Base-by-base conservation (phyloP, 2,888 invertebrate genomes). In the Ophion ventricosus region DNA sequence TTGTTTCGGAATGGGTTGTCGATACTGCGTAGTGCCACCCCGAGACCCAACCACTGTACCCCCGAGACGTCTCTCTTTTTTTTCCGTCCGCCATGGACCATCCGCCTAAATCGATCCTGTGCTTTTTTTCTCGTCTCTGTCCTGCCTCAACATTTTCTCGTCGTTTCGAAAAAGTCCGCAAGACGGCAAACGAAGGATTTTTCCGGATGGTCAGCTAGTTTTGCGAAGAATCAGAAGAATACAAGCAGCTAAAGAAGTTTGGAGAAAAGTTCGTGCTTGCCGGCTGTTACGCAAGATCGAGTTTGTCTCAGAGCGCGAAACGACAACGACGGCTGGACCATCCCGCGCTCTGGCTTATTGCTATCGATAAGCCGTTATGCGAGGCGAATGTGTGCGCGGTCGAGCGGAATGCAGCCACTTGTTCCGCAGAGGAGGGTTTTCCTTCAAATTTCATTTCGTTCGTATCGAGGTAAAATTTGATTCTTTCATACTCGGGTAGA, bases 311-410 rank as follows among this genome's bases (percentile, higher is more conserved):
- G 56, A 80, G 57, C 23, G 17, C 26, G 73, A 84, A 64, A 64
- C 74, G 26, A 29, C 64, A 20, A 63, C 76, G 76, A 84, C 75
- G 76, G 69, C 66, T 20, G 63, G 83, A 26, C 43, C 73, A 67
- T 72, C 79, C 83, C 83, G 57, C 69, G 61, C 75, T 59, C 79
- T 81, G 76, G 86, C 88, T 90, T 91, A 90, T 91, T 91, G 90
- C 87, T 88, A 89, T 91, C 91, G 90, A 91, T 90, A 90, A 91
- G 89, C 86, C 86, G 88, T 88, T 87, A 85, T 82, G 82, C 80
- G 76, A 83, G 84, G 82, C 80, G 82, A 82, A 85, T 80, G 78
- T 77, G 61, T 70, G 69, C 54, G 14, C 49, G 49, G 14, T 43
- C 69, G 72, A 67, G 56, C 49, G 57, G 43, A 80, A 66, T 20